Conservation (phyloP, 2,888 invertebrate genomes). For the Taphrorychus bicolor region DNA sequence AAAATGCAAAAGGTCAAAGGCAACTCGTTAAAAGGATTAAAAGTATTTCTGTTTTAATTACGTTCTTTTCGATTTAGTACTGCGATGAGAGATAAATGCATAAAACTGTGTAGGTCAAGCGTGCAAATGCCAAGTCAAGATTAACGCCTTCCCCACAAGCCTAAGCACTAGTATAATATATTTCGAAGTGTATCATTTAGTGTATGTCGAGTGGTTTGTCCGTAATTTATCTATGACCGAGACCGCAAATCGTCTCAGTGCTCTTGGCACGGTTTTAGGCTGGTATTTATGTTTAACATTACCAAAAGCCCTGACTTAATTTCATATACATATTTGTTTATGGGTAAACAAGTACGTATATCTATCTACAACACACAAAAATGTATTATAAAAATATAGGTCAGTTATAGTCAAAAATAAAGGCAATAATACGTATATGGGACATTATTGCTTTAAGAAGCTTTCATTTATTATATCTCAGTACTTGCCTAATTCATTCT, state of each 20-base stretch:
- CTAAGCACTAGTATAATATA: not conserved
- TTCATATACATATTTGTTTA: too few relatives aligned
- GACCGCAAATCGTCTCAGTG: constrained; percentile 24
- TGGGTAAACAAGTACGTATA: too few relatives aligned
- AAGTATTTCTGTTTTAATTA: too few relatives aligned
- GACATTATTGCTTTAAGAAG: too few relatives aligned
- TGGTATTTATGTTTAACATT: constrained; percentile 17
- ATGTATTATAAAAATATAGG: too few relatives aligned
- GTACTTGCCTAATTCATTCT: too few relatives aligned
- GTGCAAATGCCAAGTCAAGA: not conserved
- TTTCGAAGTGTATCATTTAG: constrained; percentile 14
- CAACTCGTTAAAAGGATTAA: not conserved
- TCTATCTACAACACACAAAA: too few relatives aligned
- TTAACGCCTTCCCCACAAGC: not conserved
- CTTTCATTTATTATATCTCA: too few relatives aligned
- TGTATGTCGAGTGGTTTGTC: constrained; percentile 19
- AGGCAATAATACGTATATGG: too few relatives aligned
- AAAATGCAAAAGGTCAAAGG: not conserved
- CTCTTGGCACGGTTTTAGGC: constrained; percentile 31
- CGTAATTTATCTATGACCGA: constrained; percentile 22
- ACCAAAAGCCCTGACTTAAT: constrained; percentile 11
- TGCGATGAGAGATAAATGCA: not conserved
- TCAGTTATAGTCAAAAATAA: too few relatives aligned
- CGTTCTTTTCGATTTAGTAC: not conserved
- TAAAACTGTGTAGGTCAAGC: not conserved